phyloP scores from a whole-genome alignment of 2,888 invertebrate species.

The Ophion costatus region DNA sequence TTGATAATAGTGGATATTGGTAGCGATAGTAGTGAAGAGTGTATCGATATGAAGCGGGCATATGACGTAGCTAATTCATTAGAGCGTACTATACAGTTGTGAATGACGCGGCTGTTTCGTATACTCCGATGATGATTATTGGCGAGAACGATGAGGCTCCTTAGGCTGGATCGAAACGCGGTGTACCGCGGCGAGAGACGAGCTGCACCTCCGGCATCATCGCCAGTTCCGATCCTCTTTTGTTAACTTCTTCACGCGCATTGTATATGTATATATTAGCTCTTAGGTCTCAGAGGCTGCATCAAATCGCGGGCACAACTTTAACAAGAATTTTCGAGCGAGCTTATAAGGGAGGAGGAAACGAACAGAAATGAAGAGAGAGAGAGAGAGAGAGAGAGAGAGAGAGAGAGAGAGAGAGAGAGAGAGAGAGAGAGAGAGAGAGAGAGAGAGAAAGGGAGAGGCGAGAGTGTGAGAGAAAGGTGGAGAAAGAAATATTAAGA shows the following conservation, averaged over 20 bases:
- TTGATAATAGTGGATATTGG: background rate
- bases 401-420: constrained; percentile 56
- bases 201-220: constrained; percentile 55
- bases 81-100: constrained; percentile 40
- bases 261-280: constrained; percentile 42
- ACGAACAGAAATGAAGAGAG: constrained; percentile 21
- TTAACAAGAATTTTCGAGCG: constrained; percentile 73
- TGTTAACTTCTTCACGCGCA: constrained; percentile 51
- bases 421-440: constrained; percentile 46
- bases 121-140: constrained; percentile 54
- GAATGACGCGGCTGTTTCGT: constrained; percentile 55
- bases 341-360: constrained; percentile 62
- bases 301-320: constrained; percentile 67
- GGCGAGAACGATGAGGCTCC: constrained; percentile 46
- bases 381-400: constrained; percentile 52
- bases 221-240: constrained; percentile 48
- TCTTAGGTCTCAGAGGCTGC: constrained; percentile 64
- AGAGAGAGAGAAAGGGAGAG: constrained; percentile 46
- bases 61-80: constrained; percentile 44
- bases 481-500: constrained; percentile 62
- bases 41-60: background rate
- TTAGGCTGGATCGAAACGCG: constrained; percentile 1
- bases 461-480: constrained; percentile 57
- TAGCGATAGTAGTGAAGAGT: background rate
- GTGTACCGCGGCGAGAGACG: constrained; percentile 14